Evolutionary conservation across 2,888 invertebrate genomes (phyloP).

Genomic region (Thyatira batis): DNA sequence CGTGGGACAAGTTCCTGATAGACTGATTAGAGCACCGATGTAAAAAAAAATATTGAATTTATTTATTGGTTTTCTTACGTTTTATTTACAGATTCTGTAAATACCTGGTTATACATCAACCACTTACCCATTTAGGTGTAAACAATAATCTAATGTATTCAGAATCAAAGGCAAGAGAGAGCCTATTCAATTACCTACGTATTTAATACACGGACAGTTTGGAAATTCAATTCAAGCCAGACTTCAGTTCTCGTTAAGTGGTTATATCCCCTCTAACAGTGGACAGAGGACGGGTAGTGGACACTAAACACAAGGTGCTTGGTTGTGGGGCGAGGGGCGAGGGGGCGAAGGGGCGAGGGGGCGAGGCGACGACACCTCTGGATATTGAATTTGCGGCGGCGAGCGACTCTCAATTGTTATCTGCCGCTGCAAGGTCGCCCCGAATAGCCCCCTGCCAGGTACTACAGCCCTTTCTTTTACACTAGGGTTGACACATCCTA

Average conservation of each 20-base stretch:
- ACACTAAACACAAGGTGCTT: conserved; percentile 68
- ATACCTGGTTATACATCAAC: not conserved
- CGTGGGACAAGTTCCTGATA: too few relatives aligned
- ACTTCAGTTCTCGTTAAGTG: conserved; percentile 78
- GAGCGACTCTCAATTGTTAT: conserved; percentile 77
- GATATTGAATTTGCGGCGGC: conserved; percentile 79
- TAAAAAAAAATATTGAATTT: too few relatives aligned
- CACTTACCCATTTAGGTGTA: conserved; percentile 27
- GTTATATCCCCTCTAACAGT: conserved; percentile 71
- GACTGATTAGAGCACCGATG: too few relatives aligned
- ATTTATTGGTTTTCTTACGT: conserved; percentile 13
- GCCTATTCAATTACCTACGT: conserved; percentile 16
- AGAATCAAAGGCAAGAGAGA: conserved; percentile 25
- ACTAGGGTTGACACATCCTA: conserved; percentile 52
- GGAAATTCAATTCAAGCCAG: conserved; percentile 76
- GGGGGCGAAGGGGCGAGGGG: conserved; percentile 24
- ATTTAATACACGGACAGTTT: conserved; percentile 35
- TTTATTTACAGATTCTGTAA: not conserved
- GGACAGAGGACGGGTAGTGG: conserved; percentile 61
- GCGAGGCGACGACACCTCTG: conserved; percentile 68
- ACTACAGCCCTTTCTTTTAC: conserved; percentile 68
- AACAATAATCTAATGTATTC: conserved; percentile 3
- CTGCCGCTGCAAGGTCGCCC: conserved; percentile 76
- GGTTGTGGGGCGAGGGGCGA: conserved; percentile 16
- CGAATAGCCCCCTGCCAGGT: conserved; percentile 63